Percentiles rank a stretch among this genome's conserved stretches.
These are phyloP conservation scores for Eristalinus aeneus DNA, from an alignment of 2,888 invertebrate species.

Conservation along the genomic window DNA sequence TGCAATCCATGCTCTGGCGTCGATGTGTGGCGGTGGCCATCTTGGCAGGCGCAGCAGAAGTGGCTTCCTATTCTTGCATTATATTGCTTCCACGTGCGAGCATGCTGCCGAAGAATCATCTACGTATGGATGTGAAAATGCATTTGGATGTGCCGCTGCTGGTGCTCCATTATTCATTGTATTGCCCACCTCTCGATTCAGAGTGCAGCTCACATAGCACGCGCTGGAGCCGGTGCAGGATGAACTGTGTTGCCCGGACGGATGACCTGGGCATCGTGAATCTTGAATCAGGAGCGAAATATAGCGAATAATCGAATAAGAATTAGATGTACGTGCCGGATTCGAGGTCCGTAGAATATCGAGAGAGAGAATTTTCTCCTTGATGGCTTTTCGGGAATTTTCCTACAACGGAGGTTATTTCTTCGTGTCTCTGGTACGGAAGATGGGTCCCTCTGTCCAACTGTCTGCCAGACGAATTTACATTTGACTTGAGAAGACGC, in stretches of 20 bases:
- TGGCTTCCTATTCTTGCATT: conserved; percentile 3
- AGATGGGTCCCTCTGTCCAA: conserved; percentile 5
- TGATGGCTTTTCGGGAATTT: conserved; percentile 52
- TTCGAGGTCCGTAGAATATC: conserved; percentile 44
- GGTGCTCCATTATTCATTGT: conserved; percentile 55
- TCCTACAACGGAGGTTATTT: conserved; percentile 38
- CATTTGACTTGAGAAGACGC: conserved; percentile 46
- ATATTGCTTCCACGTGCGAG: conserved; percentile 51
- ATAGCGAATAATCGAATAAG: conserved; percentile 65
- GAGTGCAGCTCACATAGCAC: conserved; percentile 34
- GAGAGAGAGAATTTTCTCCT: conserved; percentile 54
- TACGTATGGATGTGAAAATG: conserved; percentile 15
- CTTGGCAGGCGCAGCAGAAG: not conserved
- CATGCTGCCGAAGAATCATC: conserved; percentile 38
- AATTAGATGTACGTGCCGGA: conserved; percentile 60
- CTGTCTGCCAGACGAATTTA: conserved; percentile 45
- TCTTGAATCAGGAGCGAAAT: conserved; percentile 46
- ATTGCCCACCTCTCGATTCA: conserved; percentile 25
- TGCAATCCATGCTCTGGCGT: not conserved
- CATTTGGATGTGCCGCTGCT: conserved; percentile 27
- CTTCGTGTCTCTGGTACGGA: conserved; percentile 29
- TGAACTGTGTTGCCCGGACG: not conserved
- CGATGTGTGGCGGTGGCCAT: not conserved
- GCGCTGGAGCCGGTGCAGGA: not conserved
- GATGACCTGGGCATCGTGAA: conserved; percentile 35